Evolutionary conservation across 1,140 invertebrate species (phyloP).

Genomic region (Melanaphis sacchari): DNA sequence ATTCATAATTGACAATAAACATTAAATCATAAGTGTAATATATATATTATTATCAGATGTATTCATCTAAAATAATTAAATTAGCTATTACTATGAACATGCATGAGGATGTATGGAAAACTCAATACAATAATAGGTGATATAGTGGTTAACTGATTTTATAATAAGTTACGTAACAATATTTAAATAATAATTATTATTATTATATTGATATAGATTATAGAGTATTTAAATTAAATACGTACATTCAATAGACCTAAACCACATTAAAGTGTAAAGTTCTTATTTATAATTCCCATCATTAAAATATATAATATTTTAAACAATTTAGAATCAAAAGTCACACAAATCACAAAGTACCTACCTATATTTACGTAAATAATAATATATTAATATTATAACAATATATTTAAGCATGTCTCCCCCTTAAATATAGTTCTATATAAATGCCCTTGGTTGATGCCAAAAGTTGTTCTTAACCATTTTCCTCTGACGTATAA

Average conservation of each 20-base stretch:
- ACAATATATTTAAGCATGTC: not conserved
- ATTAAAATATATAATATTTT: not conserved
- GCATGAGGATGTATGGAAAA: not conserved
- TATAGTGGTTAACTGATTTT: not conserved
- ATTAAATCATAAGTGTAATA: not conserved
- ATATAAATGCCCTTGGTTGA: conserved; percentile 26
- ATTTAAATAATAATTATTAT: not conserved
- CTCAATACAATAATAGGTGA: not conserved
- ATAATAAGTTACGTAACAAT: not conserved
- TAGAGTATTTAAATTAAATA: not conserved
- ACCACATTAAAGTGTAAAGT: not conserved
- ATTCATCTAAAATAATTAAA: not conserved
- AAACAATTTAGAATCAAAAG: conserved; percentile 35
- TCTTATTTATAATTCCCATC: not conserved
- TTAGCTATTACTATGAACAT: not conserved
- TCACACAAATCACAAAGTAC: not conserved
- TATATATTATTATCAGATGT: not conserved
- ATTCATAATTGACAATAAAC: not conserved
- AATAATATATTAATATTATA: not conserved
- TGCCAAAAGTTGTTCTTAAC: conserved; percentile 25
- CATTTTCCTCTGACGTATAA: conserved; percentile 9
- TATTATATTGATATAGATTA: not conserved
- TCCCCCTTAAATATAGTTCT: conserved; percentile 32
- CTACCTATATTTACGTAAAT: not conserved
- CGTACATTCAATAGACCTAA: conserved; percentile 2